Conservation (phyloP, 1,140 invertebrate species). For the Daktulosphaira vitifoliae region DNA sequence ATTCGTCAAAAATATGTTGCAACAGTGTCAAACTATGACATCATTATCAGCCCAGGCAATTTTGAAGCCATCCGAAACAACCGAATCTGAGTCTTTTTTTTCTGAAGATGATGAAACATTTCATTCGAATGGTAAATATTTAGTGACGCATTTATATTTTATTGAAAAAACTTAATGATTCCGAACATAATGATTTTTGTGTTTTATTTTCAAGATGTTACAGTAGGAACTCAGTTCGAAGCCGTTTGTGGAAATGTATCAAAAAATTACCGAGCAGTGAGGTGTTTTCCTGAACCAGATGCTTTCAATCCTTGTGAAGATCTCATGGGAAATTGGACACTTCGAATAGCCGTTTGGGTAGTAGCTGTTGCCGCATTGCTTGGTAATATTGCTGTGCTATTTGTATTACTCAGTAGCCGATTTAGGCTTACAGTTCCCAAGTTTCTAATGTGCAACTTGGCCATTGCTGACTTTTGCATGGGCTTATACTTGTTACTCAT, state of each 20-base stretch:
- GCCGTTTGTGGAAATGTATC: slow-evolving; percentile 52
- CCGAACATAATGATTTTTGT: too few relatives aligned
- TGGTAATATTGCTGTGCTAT: slow-evolving; percentile 51
- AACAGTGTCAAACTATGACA: too few relatives aligned
- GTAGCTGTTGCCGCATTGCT: slow-evolving; percentile 90
- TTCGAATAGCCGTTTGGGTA: slow-evolving; percentile 92
- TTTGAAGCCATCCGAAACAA: too few relatives aligned
- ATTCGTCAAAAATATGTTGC: too few relatives aligned
- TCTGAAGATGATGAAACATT: too few relatives aligned
- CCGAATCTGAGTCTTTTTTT: too few relatives aligned
- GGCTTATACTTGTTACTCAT: slow-evolving; percentile 57
- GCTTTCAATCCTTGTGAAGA: slow-evolving; percentile 93
- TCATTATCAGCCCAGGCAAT: too few relatives aligned
- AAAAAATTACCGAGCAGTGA: slow-evolving; percentile 46
- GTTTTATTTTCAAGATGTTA: neutral
- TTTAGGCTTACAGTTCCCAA: slow-evolving; percentile 50
- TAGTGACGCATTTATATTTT: too few relatives aligned
- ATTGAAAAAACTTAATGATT: too few relatives aligned
- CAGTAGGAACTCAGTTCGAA: neutral
- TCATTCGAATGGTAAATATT: too few relatives aligned
- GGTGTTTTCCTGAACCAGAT: slow-evolving; percentile 70
- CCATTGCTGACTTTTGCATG: slow-evolving; percentile 57
- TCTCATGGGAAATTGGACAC: slow-evolving; percentile 94
- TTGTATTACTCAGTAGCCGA: slow-evolving; percentile 45
- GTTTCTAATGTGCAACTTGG: slow-evolving; percentile 61